phyloP scores from a whole-genome alignment of 2,113 vertebrate species.

The Rhagologus leucostigma region DNA sequence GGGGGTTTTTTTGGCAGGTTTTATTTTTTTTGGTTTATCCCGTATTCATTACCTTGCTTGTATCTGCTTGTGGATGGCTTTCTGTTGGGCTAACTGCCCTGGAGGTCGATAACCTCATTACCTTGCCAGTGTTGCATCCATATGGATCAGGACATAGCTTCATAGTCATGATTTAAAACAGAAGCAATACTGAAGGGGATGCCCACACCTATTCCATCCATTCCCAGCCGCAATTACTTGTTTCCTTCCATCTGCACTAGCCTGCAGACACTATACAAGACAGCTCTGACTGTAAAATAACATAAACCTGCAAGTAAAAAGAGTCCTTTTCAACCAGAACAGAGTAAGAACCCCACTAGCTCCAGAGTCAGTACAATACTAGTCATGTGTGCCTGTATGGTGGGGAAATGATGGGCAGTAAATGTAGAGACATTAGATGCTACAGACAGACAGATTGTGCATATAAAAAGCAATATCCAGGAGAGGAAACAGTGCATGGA shows the following conservation, averaged over 20 bases:
- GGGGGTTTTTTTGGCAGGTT: accelerated
- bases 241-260: background rate
- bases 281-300: background rate
- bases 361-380: background rate
- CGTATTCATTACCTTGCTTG: background rate
- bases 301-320: background rate
- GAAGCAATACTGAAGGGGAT: background rate
- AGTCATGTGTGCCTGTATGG: background rate
- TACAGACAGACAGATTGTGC: background rate
- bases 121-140: background rate
- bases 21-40: background rate
- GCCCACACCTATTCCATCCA: background rate
- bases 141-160: background rate
- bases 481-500: background rate
- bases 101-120: background rate
- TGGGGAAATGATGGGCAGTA: background rate
- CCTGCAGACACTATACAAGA: background rate
- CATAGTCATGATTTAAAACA: background rate
- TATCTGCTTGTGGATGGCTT: background rate
- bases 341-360: background rate
- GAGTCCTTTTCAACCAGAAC: background rate
- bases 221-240: background rate
- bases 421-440: background rate
- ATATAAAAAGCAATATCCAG: background rate
- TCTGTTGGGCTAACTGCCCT: background rate